Base-by-base conservation (phyloP, 2,797 vertebrate species). In the Staurois parvus region DNA sequence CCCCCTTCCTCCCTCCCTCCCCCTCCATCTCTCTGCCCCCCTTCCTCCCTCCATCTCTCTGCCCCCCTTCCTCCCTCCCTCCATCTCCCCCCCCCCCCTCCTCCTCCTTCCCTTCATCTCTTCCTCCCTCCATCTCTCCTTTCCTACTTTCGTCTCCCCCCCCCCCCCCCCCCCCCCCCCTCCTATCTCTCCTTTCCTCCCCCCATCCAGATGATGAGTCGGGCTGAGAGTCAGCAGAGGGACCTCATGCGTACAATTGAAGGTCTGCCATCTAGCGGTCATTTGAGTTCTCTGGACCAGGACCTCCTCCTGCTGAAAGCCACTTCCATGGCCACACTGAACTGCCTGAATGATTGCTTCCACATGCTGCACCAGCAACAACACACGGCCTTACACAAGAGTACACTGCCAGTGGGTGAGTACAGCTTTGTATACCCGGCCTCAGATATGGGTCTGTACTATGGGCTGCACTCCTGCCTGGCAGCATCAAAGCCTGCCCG, bases 261-360 rank as follows among this genome's bases (percentile, higher is more conserved):
- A 94, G 96, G 96, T 86, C 95, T 99, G 80, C 97, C 98, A 19
- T 87, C 94, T 28, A 95, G 95, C 13, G 95, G 96, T 13, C 95
- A 96, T 88, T 94, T 98, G 83, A 97, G 96, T 56, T 96, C 97
- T 30, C 92, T 99, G 87, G 98, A 99, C 94, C 98, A 98, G 93
- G 98, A 99, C 88, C 94, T 99, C 0, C 92, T 99, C 88, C 96
- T 99, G 96, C 96, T 99, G 73, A 99, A 99, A 92, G 98, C 98
- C 88, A 99, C 98, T 13, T 99, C 98, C 72, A 96, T 98, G 97
- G 98, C 98, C 89, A 99, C 98, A 78, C 97, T 99, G 96, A 98
- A 95, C 94, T 99, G 98, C 92, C 95, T 99, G 89, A 96, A 96
- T 67, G 98, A 99, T 92, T 99, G 98, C 91, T 96, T 99, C 91